Percentiles rank a stretch among this genome's conserved stretches.
Evolutionary conservation across 2,888 invertebrate genomes (phyloP).

Genomic region (Apoda limacodes): DNA sequence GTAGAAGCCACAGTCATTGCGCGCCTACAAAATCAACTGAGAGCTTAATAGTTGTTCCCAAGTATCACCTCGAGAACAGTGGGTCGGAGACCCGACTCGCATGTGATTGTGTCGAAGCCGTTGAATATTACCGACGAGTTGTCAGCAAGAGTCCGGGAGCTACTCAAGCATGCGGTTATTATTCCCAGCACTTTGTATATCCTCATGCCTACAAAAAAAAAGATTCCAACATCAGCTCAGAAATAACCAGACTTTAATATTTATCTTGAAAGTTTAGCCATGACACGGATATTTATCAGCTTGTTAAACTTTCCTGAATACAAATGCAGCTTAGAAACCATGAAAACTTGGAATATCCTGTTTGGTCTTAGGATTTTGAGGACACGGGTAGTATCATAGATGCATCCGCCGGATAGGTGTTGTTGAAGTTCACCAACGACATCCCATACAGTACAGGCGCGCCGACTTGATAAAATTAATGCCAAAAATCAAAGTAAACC

Average conservation of each 20-base stretch:
- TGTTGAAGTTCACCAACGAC: no score
- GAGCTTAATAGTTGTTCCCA: slow-evolving; percentile 77
- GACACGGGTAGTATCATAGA: no score
- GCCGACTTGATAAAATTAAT: no score
- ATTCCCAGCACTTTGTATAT: slow-evolving; percentile 57
- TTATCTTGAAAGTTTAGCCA: no score
- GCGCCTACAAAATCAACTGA: slow-evolving; percentile 85
- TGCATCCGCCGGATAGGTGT: no score
- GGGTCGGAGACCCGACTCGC: slow-evolving; percentile 76
- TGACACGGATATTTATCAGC: no score
- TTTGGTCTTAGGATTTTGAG: no score
- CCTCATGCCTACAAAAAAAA: slow-evolving; percentile 64
- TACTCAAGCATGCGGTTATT: slow-evolving; percentile 33
- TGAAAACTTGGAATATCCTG: no score
- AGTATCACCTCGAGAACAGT: slow-evolving; percentile 70
- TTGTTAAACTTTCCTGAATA: no score
- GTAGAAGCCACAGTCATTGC: slow-evolving; percentile 63
- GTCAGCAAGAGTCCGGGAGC: slow-evolving; percentile 44
- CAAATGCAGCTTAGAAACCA: no score
- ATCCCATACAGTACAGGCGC: no score
- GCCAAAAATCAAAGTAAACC: no score
- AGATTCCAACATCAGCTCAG: slow-evolving; percentile 73
- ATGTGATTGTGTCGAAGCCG: slow-evolving; percentile 75
- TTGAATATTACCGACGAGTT: slow-evolving; percentile 50
- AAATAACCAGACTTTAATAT: slow-evolving; percentile 76